These are phyloP conservation scores for Numenius arquata DNA, from an alignment of 2,113 vertebrate genomes.

Conservation along the genomic window DNA sequence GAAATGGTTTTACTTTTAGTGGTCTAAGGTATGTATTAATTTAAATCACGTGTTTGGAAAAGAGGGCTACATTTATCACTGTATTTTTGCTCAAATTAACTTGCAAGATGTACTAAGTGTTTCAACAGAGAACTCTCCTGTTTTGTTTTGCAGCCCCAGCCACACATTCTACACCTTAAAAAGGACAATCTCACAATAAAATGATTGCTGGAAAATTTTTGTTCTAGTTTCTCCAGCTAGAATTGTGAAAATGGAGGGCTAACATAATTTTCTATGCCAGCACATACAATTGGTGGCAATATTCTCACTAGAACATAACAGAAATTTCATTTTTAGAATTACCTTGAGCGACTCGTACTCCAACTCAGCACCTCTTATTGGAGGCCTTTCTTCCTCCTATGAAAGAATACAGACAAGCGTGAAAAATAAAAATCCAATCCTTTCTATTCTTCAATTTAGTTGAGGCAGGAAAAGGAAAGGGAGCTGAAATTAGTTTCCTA, in stretches of 20 bases:
- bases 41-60: background rate
- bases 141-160: background rate
- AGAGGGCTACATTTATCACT: background rate
- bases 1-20: background rate
- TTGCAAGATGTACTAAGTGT: background rate
- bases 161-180: background rate
- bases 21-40: background rate
- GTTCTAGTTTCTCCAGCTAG: background rate
- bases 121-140: background rate
- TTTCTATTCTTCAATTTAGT: background rate
- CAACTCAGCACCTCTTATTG: conserved; percentile 90
- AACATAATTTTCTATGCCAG: background rate
- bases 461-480: background rate
- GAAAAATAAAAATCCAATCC: background rate
- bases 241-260: background rate
- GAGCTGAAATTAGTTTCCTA: background rate
- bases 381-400: conserved; percentile 90
- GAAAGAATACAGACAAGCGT: conserved; percentile 5
- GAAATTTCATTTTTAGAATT: conserved; percentile 14
- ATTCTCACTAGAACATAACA: background rate
- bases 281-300: background rate
- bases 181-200: background rate
- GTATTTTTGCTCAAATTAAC: background rate
- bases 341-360: conserved; percentile 99
- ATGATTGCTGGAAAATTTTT: background rate